These are phyloP conservation scores for Podarcis lilfordi DNA, from an alignment of 2,797 vertebrate species.

Conservation along the genomic window DNA sequence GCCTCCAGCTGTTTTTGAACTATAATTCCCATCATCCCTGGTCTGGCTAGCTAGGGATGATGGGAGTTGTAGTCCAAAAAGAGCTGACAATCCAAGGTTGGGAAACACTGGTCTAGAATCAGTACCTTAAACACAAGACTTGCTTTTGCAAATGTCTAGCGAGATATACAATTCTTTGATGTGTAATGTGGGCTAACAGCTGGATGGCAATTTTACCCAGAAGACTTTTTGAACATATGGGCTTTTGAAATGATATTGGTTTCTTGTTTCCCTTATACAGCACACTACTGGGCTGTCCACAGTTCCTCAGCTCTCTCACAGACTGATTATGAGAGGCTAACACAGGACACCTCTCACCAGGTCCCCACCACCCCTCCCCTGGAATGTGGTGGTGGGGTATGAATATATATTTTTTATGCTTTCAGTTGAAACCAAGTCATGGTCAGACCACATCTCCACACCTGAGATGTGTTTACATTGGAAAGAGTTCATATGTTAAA, in stretches of 20 bases:
- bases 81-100: no score
- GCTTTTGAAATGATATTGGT: neutral
- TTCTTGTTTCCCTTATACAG: slow-evolving; percentile 26
- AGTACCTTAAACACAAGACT: neutral
- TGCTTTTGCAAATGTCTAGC: neutral
- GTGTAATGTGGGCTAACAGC: neutral
- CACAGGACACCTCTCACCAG: neutral
- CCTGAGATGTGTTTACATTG: slow-evolving; percentile 72
- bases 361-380: neutral
- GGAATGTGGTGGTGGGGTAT: slow-evolving; percentile 15
- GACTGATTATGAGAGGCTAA: slow-evolving; percentile 15
- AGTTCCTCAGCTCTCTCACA: neutral
- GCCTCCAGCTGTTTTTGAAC: no score
- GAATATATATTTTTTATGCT: slow-evolving; percentile 56
- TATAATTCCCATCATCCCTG: no score
- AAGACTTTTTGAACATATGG: slow-evolving; percentile 16
- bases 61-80: no score
- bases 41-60: no score
- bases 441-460: slow-evolving; percentile 63
- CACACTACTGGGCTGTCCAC: neutral
- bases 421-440: slow-evolving; percentile 66
- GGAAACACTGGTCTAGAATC: no score
- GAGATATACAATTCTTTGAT: neutral
- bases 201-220: neutral
- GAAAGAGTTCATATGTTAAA: slow-evolving; percentile 68